Evolutionary conservation across 2,888 invertebrate genomes (phyloP), one percentile per base, ranked within the genome.

Genomic region (Toxonevra muliebris): DNA sequence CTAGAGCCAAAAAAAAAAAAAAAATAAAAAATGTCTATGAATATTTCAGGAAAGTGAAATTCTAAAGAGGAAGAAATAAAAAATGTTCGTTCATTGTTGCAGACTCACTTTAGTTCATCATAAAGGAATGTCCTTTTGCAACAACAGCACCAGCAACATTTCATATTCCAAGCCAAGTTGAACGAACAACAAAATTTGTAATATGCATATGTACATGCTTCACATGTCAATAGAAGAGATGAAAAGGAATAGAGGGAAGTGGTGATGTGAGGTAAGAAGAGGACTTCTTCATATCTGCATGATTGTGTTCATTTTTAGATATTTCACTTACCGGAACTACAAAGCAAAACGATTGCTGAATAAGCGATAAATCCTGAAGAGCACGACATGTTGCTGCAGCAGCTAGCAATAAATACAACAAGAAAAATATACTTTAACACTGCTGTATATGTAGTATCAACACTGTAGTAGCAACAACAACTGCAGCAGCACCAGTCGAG

Each of bases 261-360:
- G 45, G 11, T 43, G 59, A 45, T 1, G 59, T 40, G 20, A 48
- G 10, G 40, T 17, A 53, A 13, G 53, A 61, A 53, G 61, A 61
- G 42, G 61, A 69, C 30, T 30, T 30, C 30, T 30, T 30, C 30
- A 30, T 30, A 30, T 30, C 30, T 30, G 30, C 30, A 30, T 30
- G 30, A 30, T 30, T 30, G 30, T 30, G 30, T 30, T 30, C 30
- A 30, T 30, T 30, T 30, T 30, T 7, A 60, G 63, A 68, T 55
- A 61, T 68, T 73, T 81, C 80, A 83, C 83, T 83, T 82, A 83
- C 83, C 83, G 83, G 84, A 83, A 81, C 80, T 84, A 79, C 84
- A 83, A 75, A 83, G 84, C 82, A 83, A 80, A 80, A 83, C 82
- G 80, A 83, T 83, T 82, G 83, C 84, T 80, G 83, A 82, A 79